These are phyloP conservation scores for Pipistrellus pipistrellus DNA, from an alignment of 2,797 vertebrate species.

Conservation along the genomic window DNA sequence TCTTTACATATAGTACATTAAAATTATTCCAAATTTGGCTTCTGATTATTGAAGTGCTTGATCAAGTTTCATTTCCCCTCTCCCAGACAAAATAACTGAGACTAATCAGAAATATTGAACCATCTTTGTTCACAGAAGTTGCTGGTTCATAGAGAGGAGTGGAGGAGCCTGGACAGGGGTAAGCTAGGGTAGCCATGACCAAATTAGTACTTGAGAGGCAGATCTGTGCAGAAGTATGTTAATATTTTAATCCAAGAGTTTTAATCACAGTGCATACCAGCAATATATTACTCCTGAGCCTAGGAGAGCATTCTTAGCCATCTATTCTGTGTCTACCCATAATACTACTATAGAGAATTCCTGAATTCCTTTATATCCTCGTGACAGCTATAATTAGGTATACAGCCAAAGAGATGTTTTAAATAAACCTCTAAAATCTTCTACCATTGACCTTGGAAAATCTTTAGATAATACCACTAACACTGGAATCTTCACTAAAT, in stretches of 20 bases:
- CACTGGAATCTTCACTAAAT: neutral
- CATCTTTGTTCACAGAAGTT: conserved; percentile 1
- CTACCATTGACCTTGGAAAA: neutral
- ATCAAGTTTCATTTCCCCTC: neutral
- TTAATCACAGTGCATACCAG: conserved; percentile 10
- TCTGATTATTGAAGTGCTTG: conserved; percentile 14
- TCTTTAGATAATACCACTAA: neutral
- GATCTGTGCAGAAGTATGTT: neutral
- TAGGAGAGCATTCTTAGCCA: conserved; percentile 33
- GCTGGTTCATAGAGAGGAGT: neutral
- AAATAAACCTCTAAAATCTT: conserved; percentile 58
- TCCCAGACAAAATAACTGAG: neutral
- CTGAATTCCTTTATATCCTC: conserved; percentile 42
- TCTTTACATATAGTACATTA: neutral
- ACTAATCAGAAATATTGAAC: conserved; percentile 14
- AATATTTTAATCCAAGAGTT: conserved; percentile 47
- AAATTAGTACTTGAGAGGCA: neutral
- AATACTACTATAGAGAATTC: conserved; percentile 38
- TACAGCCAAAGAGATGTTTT: conserved; percentile 13
- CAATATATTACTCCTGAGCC: neutral
- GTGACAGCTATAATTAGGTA: conserved; percentile 35
- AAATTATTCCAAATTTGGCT: conserved; percentile 23
- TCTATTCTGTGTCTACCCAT: neutral
- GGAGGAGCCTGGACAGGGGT: neutral
- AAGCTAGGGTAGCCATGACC: neutral